These are phyloP conservation scores for Argyrosomus regius DNA, from an alignment of 2,797 vertebrate species.

Conservation along the genomic window DNA sequence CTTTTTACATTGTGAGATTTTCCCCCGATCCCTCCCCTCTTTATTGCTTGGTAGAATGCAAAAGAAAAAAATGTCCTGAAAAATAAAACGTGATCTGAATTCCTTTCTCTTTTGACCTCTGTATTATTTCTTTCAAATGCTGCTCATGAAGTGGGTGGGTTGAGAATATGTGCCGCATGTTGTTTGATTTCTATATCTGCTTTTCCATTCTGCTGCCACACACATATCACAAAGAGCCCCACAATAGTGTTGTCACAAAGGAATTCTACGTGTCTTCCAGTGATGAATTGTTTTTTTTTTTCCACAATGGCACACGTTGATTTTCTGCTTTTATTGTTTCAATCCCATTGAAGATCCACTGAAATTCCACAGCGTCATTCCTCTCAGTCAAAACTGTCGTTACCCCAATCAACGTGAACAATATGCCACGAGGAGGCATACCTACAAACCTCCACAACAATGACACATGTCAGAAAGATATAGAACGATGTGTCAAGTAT, in stretches of 20 bases:
- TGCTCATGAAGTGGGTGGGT: too few species aligned
- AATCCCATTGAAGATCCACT: constrained; percentile 46
- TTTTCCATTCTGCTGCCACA: constrained; percentile 5
- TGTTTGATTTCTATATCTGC: constrained; percentile 18
- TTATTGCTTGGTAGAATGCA: constrained; percentile 37
- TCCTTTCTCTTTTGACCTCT: not conserved
- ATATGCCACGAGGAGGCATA: not conserved
- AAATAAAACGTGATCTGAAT: constrained; percentile 58
- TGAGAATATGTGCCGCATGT: not conserved
- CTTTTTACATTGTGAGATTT: constrained; percentile 36
- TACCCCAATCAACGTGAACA: constrained; percentile 51
- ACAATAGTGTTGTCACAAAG: constrained; percentile 47
- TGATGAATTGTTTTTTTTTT: constrained; percentile 63
- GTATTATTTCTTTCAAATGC: not conserved
- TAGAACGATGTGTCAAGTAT: not conserved
- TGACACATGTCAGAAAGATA: constrained; percentile 24
- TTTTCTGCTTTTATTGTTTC: constrained; percentile 58
- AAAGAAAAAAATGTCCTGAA: constrained; percentile 40
- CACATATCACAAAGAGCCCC: constrained; percentile 1
- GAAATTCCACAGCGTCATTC: constrained; percentile 60
- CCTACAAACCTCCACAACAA: not conserved
- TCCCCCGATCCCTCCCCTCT: constrained; percentile 2
- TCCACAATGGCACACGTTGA: constrained; percentile 29
- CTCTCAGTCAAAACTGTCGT: constrained; percentile 45
- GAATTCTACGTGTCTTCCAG: constrained; percentile 52